Percentiles rank a stretch among this genome's conserved stretches.
phyloP scores from a whole-genome alignment of 2,113 vertebrate species.

The Orycteropus afer region DNA sequence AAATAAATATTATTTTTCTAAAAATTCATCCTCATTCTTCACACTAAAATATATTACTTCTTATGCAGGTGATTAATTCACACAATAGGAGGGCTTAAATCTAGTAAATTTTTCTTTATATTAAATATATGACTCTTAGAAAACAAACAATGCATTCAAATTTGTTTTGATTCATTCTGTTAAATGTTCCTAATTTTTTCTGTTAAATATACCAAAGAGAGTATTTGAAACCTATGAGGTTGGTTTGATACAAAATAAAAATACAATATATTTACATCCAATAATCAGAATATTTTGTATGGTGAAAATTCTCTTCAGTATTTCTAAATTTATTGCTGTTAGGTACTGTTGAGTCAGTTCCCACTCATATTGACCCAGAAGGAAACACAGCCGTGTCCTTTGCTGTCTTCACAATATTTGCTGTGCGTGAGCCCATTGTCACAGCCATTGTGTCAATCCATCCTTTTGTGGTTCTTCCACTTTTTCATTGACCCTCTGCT shows the following conservation, averaged over 20 bases:
- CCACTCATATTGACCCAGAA: no score
- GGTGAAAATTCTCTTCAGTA: neutral
- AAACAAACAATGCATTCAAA: neutral
- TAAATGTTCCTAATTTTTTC: neutral
- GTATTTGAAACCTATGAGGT: neutral
- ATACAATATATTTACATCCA: neutral
- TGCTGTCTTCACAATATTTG: no score
- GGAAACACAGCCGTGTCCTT: no score
- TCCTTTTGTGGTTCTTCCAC: no score
- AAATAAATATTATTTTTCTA: neutral
- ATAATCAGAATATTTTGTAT: conserved; percentile 19
- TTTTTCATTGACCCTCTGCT: no score
- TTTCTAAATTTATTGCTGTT: no score
- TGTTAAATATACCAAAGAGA: neutral
- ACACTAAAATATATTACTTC: neutral
- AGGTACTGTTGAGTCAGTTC: no score
- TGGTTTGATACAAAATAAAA: neutral
- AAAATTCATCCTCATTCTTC: neutral
- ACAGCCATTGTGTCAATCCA: no score
- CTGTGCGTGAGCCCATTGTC: no score
- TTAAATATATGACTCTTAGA: neutral
- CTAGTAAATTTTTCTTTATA: neutral
- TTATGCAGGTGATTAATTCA: neutral
- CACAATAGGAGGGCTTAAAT: neutral
- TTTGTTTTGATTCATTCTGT: conserved; percentile 21